Percentiles rank a stretch among this genome's conserved stretches.
Evolutionary conservation across 2,888 invertebrate genomes (phyloP).

Genomic region (Sminthurides aquaticus): DNA sequence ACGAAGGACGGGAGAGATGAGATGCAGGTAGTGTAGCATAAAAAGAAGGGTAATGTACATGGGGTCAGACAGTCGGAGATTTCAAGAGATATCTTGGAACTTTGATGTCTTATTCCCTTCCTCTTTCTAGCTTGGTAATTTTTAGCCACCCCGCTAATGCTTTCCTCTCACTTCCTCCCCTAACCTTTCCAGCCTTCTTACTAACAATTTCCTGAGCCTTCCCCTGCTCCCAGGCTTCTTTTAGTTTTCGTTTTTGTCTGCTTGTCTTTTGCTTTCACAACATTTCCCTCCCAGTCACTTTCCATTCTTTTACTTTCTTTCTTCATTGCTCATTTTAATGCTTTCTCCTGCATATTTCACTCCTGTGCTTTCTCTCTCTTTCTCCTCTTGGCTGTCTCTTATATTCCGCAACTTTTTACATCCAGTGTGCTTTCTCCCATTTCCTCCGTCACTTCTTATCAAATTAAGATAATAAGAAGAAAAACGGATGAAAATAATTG

Average conservation of each 20-base stretch:
- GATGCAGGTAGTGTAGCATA: not conserved
- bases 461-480: conserved; percentile 39
- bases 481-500: conserved; percentile 43
- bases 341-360: not conserved
- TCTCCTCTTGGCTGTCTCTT: not conserved
- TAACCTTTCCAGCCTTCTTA: no score
- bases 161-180: no score
- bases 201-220: no score
- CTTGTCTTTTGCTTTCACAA: no score
- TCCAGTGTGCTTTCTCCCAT: conserved; percentile 1
- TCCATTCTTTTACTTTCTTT: not conserved
- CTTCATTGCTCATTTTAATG: not conserved
- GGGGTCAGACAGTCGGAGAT: not conserved
- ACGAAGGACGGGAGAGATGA: not conserved
- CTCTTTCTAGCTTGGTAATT: no score
- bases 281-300: no score
- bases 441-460: conserved; percentile 35
- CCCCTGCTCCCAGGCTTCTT: no score
- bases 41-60: not conserved
- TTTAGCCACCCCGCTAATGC: no score
- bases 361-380: conserved; percentile 5
- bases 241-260: no score
- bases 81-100: not conserved
- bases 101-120: not conserved
- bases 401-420: not conserved